Evolutionary conservation across 1,140 invertebrate genomes (phyloP), one percentile per base, ranked within the genome.

Genomic region (Camponotus pennsylvanicus): DNA sequence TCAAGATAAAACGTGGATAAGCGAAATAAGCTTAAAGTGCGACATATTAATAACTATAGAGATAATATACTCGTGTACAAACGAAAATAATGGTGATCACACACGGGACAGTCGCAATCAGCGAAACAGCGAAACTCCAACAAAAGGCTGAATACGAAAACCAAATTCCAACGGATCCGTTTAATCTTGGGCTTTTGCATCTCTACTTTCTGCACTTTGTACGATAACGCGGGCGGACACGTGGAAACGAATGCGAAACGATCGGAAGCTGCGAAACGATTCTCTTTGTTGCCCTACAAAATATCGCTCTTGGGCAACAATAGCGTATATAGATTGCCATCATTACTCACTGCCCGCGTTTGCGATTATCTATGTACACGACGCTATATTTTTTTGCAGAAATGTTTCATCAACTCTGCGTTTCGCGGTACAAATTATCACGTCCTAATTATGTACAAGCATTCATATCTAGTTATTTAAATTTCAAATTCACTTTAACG

Each of bases 251-350:
- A 84, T 83, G 69, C 40, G 40, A 61, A 83, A 83, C 79, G 79
- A 83, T 83, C 52, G 79, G 55, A 83, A 83, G 79, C 79, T 83
- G 69, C 32, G 42, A 83, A 83, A 83, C 40, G 79, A 75, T 59
- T 32, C 52, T 83, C 69, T 83, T 83, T 83, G 79, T 83, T 75
- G 32, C 61, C 69, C 4, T 49, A 61, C 57, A 75, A 83, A 83
- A 83, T 75, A 63, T 18, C 18, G 55, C 18, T 15, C 52, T 21
- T 37, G 52, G 32, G 11, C 37, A 49, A 83, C 67, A 73, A 73
- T 61, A 49, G 55, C 2, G 69, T 45, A 73, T 69, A 83, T 40
- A 83, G 52, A 75, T 75, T 61, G 79, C 45, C n/a, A 13, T 73
- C 45, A 73, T 83, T 83, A 75, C 55, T 83, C 69, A 49, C 32